Evolutionary conservation across 2,888 invertebrate species (phyloP).

Genomic region (Griposia aprilina): DNA sequence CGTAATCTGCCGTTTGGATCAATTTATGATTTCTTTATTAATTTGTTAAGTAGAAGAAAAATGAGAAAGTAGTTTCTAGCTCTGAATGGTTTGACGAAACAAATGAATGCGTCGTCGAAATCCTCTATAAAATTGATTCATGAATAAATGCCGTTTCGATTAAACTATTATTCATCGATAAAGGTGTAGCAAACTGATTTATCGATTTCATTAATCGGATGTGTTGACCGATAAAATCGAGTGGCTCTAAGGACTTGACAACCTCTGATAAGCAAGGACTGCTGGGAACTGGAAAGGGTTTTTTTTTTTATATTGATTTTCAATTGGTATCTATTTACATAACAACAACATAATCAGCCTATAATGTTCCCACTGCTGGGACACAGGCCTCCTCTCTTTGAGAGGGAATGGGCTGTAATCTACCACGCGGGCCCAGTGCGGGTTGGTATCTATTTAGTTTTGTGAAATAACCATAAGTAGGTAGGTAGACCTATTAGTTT

Average conservation of each 20-base stretch:
- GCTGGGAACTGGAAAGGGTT: neutral
- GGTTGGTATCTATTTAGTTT: too few species aligned
- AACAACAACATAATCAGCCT: too few species aligned
- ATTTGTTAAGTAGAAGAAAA: conserved; percentile 1
- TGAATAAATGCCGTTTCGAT: conserved; percentile 1
- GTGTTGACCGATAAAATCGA: conserved; percentile 33
- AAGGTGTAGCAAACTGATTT: conserved; percentile 31
- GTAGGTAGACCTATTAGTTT: neutral
- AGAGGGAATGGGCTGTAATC: too few species aligned
- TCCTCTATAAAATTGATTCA: neutral
- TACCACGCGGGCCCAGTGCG: too few species aligned
- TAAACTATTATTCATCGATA: conserved; percentile 29
- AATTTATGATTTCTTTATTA: conserved; percentile 13
- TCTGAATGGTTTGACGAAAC: neutral
- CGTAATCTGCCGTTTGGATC: conserved; percentile 48
- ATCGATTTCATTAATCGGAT: conserved; percentile 47
- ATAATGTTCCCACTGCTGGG: too few species aligned
- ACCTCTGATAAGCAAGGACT: conserved; percentile 15
- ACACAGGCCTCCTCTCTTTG: too few species aligned
- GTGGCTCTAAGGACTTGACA: conserved; percentile 4
- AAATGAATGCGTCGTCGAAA: conserved; percentile 3
- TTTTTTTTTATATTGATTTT: neutral
- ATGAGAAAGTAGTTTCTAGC: conserved; percentile 2
- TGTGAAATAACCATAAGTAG: neutral
- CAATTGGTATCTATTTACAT: too few species aligned